A percentile compares a stretch with the other conserved stretches of the same genome.
Evolutionary conservation across 2,888 invertebrate species (phyloP).

Genomic region (Helobdella robusta): DNA sequence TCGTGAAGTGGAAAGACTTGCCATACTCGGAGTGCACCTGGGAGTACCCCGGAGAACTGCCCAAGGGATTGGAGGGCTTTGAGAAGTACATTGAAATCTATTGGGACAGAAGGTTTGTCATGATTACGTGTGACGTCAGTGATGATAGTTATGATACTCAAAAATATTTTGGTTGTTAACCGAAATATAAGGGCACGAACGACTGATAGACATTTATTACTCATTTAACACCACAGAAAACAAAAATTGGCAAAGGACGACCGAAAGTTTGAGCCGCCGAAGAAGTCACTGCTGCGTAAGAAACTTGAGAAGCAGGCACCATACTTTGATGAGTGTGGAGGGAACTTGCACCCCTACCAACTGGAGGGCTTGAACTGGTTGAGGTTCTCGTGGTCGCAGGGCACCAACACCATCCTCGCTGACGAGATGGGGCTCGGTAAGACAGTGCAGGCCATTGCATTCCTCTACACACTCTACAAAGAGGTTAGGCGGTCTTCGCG

Average conservation of each 20-base stretch:
- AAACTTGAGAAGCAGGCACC: constrained; percentile 85
- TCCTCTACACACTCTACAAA: constrained; percentile 34
- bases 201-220: too few species aligned
- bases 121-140: too few species aligned
- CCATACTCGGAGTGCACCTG: constrained; percentile 90
- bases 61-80: constrained; percentile 30
- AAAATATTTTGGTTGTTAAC: too few species aligned
- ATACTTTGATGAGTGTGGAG: constrained; percentile 76
- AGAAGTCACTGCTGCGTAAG: constrained; percentile 32
- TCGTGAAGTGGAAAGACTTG: constrained; percentile 92
- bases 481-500: constrained; percentile 35
- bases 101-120: constrained; percentile 53
- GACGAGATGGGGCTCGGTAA: constrained; percentile 39
- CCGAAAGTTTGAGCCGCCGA: constrained; percentile 36
- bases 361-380: constrained; percentile 59
- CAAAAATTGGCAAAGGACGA: constrained; percentile 25
- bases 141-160: too few species aligned
- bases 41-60: constrained; percentile 56
- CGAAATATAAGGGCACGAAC: too few species aligned
- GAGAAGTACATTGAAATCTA: constrained; percentile 67
- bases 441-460: constrained; percentile 37
- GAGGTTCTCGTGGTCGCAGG: constrained; percentile 36
- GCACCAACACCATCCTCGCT: constrained; percentile 37
- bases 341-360: constrained; percentile 86
- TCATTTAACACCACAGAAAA: constrained; percentile 15